Evolutionary conservation across 2,888 invertebrate genomes (phyloP).

Genomic region (Nipponacmea schrenckii): DNA sequence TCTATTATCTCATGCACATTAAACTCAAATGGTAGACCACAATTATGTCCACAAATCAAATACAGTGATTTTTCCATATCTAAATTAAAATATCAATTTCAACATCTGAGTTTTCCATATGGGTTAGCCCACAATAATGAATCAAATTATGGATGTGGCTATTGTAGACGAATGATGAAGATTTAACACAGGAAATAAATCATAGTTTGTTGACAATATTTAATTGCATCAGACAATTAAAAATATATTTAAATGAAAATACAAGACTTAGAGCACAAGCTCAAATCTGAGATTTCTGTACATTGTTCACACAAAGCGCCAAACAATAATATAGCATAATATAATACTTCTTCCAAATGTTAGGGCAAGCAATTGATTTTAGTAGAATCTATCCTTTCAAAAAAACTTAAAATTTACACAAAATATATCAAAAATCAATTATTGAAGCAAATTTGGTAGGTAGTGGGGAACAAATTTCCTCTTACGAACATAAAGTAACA

Average conservation of each 20-base stretch:
- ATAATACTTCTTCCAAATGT: background rate
- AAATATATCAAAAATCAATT: background rate
- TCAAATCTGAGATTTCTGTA: slow-evolving; percentile 1
- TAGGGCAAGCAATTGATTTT: background rate
- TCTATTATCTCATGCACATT: too few species aligned
- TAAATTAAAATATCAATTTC: too few species aligned
- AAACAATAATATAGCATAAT: background rate
- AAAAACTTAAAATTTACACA: background rate
- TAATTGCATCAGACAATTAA: slow-evolving; percentile 7
- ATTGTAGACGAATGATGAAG: too few species aligned
- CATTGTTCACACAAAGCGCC: slow-evolving; percentile 1
- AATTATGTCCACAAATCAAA: too few species aligned
- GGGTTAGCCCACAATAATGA: too few species aligned
- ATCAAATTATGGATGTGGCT: too few species aligned
- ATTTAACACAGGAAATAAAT: too few species aligned
- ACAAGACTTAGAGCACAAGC: background rate
- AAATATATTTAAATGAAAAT: slow-evolving; percentile 8
- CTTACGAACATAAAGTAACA: too few species aligned
- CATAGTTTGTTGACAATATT: background rate
- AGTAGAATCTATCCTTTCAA: background rate
- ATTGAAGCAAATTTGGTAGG: background rate
- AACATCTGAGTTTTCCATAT: too few species aligned
- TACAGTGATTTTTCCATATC: too few species aligned
- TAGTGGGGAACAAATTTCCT: too few species aligned
- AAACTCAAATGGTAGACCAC: too few species aligned